Base-by-base conservation (phyloP, 1,140 invertebrate species). In the Eriosoma lanigerum region DNA sequence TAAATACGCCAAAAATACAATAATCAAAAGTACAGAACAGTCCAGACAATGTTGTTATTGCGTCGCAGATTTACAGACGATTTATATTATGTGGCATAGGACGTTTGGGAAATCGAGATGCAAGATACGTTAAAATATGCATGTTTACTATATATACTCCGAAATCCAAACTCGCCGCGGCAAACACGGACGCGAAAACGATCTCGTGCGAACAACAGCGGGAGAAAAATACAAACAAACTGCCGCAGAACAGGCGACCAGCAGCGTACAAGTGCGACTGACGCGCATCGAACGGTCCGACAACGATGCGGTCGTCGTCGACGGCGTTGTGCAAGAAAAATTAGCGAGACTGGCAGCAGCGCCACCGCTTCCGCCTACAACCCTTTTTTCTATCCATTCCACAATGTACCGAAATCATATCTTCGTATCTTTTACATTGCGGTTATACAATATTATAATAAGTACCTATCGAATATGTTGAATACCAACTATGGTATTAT, bases 261-360 rank as follows among this genome's bases (percentile, higher is more conserved):
- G 56, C 44, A 24, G 44, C 52, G 75, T 48, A 62, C 56, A 24
- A 78, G 21, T 24, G 56, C 54, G 75, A 78, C 75, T 78, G 75
- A 78, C 56, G 75, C 75, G 56, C 75, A 56, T 24, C 54, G 73
- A 76, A 58, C 73, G 73, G 50, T 44, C 73, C 52, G 70, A 15
- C 48, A 8, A 17, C 46, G 19, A 29, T 17, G 21, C 12, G 44
- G 32, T 8, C 68, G 44, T 21, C 64, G 32, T 10, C 32, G 44
- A n/a, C n/a, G n/a, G 21, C 44, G 70, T 44, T 15, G 56, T 1
- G 56, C n/a, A 17, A 72, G 56, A 44, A 78, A 78, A 60, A 78
- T 48, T 38, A n/a, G 75, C 72, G 54, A 56, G 50, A 26, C 17
- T 26, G 72, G 52, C 52, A 21, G 72, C 72, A 38, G 54, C 52